Conservation (phyloP, 1,140 invertebrate genomes). For the Bactericera cockerelli region DNA sequence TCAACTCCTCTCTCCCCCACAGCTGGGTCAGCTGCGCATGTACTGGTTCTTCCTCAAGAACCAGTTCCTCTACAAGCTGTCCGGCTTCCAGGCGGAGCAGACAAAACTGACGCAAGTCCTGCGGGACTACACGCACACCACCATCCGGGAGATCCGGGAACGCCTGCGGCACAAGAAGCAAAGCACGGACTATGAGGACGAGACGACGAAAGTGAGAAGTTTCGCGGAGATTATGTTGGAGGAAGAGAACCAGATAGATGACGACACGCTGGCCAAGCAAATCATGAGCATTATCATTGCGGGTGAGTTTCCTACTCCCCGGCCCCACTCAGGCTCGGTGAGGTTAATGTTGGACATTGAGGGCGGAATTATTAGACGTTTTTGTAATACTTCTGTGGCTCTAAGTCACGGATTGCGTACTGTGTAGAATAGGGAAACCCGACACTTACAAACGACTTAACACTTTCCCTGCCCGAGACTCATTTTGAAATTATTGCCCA, state of each 20-base stretch:
- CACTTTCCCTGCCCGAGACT: too few species aligned
- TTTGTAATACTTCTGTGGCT: too few species aligned
- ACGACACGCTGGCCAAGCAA: not conserved
- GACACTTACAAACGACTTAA: too few species aligned
- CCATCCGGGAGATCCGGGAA: not conserved
- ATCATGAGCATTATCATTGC: conserved; percentile 1
- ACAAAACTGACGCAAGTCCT: not conserved
- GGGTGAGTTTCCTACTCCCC: not conserved
- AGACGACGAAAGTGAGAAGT: not conserved
- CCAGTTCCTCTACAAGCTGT: not conserved
- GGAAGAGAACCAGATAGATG: not conserved
- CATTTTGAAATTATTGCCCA: too few species aligned
- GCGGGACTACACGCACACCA: conserved; percentile 3
- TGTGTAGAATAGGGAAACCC: too few species aligned
- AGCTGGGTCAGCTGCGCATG: not conserved
- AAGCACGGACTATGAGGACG: not conserved
- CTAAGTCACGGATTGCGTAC: too few species aligned
- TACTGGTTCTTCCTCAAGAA: conserved; percentile 6
- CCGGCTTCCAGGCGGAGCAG: not conserved
- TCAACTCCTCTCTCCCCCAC: not conserved
- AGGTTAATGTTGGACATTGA: too few species aligned
- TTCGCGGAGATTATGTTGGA: conserved; percentile 3
- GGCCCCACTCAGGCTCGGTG: too few species aligned
- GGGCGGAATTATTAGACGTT: too few species aligned
- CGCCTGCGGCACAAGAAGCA: not conserved